Evolutionary conservation across 2,113 vertebrate genomes (phyloP), one percentile per base, ranked within the genome.

Genomic region (Apistogramma diplotaenia): DNA sequence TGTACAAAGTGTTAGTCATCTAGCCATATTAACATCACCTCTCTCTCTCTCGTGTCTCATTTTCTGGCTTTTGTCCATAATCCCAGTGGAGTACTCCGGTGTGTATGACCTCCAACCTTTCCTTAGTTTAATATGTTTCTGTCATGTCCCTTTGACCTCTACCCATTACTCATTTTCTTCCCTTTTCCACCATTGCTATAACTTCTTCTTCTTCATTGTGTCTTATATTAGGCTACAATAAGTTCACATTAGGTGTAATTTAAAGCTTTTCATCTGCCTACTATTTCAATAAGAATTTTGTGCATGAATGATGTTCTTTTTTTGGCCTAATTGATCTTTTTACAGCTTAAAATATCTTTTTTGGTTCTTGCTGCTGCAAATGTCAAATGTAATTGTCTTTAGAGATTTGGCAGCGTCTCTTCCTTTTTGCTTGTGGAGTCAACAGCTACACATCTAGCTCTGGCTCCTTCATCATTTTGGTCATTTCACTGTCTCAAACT

Each of bases 81-180:
- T 95, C 95, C 96, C 96, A 99, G 98, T 97, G 95, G 97, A 99
- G 95, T 99, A 99, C 95, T 99, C 97, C 93, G 98, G 98, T 99
- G 97, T 99, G 98, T 99, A 99, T 98, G 93, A 96, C 95, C 94
- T 95, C 85, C 81, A 82, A 87, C 82, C 88, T 89, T 60, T 89
- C 86, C 76, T 86, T 82, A 58, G 35, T 9, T 74, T 37, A 78
- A 73, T 40, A 51, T 49, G 49, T 71, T 70, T 83, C 57, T 78
- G 61, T 85, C 7, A 72, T 81, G 11, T 78, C 76, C 71, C 54
- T 49, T 76, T 67, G 35, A 70, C 60, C 19, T 85, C 46, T 40
- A 16, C 46, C 70, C 79, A 87, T 87, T 25, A 43, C 19, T 76
- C 86, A 82, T 82, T 62, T 70, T 70, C 55, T 87, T 46, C 79